These are phyloP conservation scores for Hypomecis punctinalis DNA, from an alignment of 2,888 invertebrate genomes.

Conservation along the genomic window DNA sequence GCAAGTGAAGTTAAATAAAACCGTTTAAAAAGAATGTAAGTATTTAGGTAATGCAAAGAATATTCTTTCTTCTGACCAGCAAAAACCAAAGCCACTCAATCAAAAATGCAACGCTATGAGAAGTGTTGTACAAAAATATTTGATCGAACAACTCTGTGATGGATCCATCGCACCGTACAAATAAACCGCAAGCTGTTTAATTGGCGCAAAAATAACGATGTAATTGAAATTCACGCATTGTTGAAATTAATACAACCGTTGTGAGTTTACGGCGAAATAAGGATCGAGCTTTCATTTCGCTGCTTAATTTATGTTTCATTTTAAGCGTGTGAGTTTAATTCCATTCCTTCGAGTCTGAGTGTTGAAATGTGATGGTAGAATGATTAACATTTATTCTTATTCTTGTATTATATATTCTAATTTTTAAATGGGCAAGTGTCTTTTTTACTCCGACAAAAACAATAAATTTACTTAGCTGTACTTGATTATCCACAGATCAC, in stretches of 20 bases:
- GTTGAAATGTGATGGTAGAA: slow-evolving; percentile 1
- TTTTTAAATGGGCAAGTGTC: background rate
- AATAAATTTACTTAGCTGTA: no score
- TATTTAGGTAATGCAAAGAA: no score
- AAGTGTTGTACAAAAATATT: slow-evolving; percentile 39
- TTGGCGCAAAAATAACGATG: slow-evolving; percentile 82
- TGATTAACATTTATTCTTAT: background rate
- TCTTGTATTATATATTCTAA: background rate
- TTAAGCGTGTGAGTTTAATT: slow-evolving; percentile 13
- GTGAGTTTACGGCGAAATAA: slow-evolving; percentile 18
- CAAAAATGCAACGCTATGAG: slow-evolving; percentile 24
- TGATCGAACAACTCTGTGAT: slow-evolving; percentile 45
- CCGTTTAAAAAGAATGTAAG: no score
- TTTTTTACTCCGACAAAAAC: background rate
- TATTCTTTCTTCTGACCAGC: no score
- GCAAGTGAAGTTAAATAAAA: no score
- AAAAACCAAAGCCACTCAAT: background rate
- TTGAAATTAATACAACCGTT: slow-evolving; percentile 45
- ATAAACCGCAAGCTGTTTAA: slow-evolving; percentile 69
- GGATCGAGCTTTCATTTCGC: slow-evolving; percentile 15
- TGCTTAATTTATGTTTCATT: slow-evolving; percentile 19
- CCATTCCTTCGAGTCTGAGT: background rate
- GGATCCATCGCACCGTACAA: slow-evolving; percentile 54
- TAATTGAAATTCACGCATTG: slow-evolving; percentile 67
- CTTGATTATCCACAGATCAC: no score